Percentiles rank a stretch among this genome's conserved stretches.
Evolutionary conservation across 2,113 vertebrate species (phyloP).

Genomic region (Caloenas nicobarica): DNA sequence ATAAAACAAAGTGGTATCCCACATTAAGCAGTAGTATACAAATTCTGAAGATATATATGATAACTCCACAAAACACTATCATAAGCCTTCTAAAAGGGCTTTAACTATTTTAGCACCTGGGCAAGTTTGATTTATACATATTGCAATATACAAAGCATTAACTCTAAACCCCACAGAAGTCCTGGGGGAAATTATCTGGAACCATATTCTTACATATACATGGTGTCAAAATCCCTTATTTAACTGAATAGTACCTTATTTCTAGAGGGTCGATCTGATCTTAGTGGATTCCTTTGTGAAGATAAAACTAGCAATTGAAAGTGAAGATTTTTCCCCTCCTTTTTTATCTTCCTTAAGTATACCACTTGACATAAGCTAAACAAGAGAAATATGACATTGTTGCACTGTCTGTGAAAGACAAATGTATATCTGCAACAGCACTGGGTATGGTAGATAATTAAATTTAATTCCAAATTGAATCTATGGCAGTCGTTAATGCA

Average conservation of each 20-base stretch:
- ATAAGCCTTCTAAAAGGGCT: background rate
- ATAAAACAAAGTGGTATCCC: background rate
- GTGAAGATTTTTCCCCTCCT: background rate
- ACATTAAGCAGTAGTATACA: background rate
- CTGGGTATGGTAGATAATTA: background rate
- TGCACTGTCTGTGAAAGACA: background rate
- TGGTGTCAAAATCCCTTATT: background rate
- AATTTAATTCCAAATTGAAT: background rate
- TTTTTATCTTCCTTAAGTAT: background rate
- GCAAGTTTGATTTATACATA: background rate
- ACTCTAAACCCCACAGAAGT: background rate
- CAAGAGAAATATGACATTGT: background rate
- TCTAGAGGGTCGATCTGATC: background rate
- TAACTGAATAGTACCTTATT: background rate
- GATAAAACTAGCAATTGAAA: background rate
- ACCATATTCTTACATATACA: background rate
- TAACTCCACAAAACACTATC: background rate
- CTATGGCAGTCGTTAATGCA: background rate
- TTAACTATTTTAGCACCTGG: background rate
- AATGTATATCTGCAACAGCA: background rate
- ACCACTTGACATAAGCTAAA: background rate
- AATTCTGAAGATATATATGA: background rate
- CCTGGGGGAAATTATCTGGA: background rate
- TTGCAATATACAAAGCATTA: background rate
- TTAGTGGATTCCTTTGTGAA: background rate